A percentile compares a stretch with the other conserved stretches of the same genome.
phyloP scores from a whole-genome alignment of 1,140 invertebrate genomes.

The Atopsyche davidsoni region DNA sequence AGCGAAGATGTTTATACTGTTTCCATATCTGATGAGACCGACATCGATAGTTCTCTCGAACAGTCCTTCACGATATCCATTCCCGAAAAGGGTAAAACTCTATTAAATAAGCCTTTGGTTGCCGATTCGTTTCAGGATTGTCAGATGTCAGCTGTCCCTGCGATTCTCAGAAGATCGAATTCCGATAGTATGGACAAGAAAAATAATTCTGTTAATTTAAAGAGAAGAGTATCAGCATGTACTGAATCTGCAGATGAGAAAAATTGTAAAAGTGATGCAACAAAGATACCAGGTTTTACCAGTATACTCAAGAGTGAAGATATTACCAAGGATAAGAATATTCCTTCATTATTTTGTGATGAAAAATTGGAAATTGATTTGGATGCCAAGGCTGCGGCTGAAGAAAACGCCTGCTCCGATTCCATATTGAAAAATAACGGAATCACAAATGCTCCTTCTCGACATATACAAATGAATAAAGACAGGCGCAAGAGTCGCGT shows the following conservation, averaged over 20 bases:
- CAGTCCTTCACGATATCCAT: constrained; percentile 45
- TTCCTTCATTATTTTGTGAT: constrained; percentile 47
- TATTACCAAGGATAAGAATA: constrained; percentile 36
- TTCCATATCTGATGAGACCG: constrained; percentile 44
- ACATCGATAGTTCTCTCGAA: constrained; percentile 34
- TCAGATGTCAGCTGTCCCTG: constrained; percentile 36
- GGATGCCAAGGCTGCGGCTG: constrained; percentile 36
- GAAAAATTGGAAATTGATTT: constrained; percentile 46
- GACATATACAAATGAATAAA: constrained; percentile 18
- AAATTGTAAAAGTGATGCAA: too few species aligned
- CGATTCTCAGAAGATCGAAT: constrained; percentile 44
- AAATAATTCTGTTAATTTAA: constrained; percentile 33
- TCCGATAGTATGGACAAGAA: constrained; percentile 46
- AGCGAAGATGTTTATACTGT: constrained; percentile 48
- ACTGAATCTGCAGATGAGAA: constrained; percentile 31
- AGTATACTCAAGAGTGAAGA: not conserved
- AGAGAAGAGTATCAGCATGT: constrained; percentile 42
- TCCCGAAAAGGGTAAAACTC: constrained; percentile 45
- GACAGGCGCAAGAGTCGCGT: constrained; percentile 27
- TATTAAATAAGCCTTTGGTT: constrained; percentile 35
- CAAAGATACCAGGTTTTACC: too few species aligned
- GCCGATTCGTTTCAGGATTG: constrained; percentile 13
- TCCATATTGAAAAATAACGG: constrained; percentile 10
- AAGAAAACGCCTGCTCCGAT: constrained; percentile 33
- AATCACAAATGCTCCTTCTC: constrained; percentile 2